These are phyloP conservation scores for Chelonia mydas DNA, from an alignment of 2,797 vertebrate genomes.

Conservation along the genomic window DNA sequence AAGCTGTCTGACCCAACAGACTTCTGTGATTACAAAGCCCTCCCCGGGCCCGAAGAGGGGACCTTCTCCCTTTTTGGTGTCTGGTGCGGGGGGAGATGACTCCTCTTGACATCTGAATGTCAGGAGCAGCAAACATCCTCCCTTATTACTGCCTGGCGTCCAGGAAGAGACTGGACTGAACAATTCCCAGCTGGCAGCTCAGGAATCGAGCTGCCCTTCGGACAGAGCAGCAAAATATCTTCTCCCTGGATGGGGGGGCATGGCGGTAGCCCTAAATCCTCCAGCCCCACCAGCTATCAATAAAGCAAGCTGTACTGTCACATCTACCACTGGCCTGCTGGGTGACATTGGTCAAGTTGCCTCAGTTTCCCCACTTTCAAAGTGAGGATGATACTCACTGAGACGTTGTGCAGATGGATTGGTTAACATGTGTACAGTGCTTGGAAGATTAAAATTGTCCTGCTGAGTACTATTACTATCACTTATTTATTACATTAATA, in stretches of 20 bases:
- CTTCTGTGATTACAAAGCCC: not conserved
- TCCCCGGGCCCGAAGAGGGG: not conserved
- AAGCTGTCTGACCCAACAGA: not conserved
- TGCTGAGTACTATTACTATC: slow-evolving; percentile 1
- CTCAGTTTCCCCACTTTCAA: not conserved
- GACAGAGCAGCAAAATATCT: too few relatives aligned
- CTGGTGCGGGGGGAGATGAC: not conserved
- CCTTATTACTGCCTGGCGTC: not conserved
- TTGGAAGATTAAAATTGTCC: not conserved
- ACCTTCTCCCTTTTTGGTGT: not conserved
- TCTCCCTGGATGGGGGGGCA: too few relatives aligned
- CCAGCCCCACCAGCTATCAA: not conserved
- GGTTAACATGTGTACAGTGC: too few relatives aligned
- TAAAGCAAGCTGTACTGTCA: not conserved
- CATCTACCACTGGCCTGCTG: not conserved
- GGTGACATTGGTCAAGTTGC: not conserved
- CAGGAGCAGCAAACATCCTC: not conserved
- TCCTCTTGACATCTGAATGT: not conserved
- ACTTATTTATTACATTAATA: not conserved
- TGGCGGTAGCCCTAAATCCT: not conserved
- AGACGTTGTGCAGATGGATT: not conserved
- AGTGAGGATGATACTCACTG: not conserved
- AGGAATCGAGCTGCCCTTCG: too few relatives aligned
- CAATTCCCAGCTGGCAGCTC: too few relatives aligned
- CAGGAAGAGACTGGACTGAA: not conserved